These are phyloP conservation scores for Morbakka virulenta DNA, from an alignment of 30 jellyfish, hydroid and myxozoan species.

Conservation along the genomic window DNA sequence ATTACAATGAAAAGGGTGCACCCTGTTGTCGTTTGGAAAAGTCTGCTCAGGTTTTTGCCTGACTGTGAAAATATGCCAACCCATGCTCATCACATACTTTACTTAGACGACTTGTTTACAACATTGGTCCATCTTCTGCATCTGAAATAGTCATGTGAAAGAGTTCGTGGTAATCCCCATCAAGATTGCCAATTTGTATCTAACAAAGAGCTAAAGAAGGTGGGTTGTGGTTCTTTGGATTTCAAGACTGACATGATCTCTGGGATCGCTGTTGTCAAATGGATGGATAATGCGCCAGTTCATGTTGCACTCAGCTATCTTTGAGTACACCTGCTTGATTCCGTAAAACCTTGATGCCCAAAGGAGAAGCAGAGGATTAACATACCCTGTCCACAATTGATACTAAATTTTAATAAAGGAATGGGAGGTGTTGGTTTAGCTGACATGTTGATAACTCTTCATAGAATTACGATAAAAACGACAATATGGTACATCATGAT, in stretches of 20 bases:
- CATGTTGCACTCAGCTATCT: slow-evolving; percentile 53
- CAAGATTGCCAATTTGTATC: slow-evolving; percentile 61
- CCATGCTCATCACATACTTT: slow-evolving; percentile 21
- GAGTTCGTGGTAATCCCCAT: slow-evolving; percentile 46
- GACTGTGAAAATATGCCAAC: slow-evolving; percentile 53
- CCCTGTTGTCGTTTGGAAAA: slow-evolving; percentile 32
- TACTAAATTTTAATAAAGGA: slow-evolving; percentile 39
- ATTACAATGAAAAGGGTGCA: neutral
- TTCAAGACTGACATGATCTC: slow-evolving; percentile 47
- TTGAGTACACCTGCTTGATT: slow-evolving; percentile 54
- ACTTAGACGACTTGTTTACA: slow-evolving; percentile 64
- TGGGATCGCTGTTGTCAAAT: slow-evolving; percentile 53
- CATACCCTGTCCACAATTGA: slow-evolving; percentile 18
- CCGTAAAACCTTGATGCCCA: slow-evolving; percentile 26
- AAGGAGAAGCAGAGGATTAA: slow-evolving; percentile 8
- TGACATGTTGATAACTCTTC: slow-evolving; percentile 50
- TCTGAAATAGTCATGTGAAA: slow-evolving; percentile 46
- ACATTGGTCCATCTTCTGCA: slow-evolving; percentile 36
- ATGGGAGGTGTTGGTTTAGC: slow-evolving; percentile 77
- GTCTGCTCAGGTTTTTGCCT: slow-evolving; percentile 66
- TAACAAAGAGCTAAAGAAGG: slow-evolving; percentile 44
- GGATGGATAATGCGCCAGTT: slow-evolving; percentile 59
- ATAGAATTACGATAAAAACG: slow-evolving; percentile 41
- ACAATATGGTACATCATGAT: slow-evolving; percentile 57
- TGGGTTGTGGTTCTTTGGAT: slow-evolving; percentile 50